Evolutionary conservation across 2,113 vertebrate genomes (phyloP).

Genomic region (Antechinus flavipes): DNA sequence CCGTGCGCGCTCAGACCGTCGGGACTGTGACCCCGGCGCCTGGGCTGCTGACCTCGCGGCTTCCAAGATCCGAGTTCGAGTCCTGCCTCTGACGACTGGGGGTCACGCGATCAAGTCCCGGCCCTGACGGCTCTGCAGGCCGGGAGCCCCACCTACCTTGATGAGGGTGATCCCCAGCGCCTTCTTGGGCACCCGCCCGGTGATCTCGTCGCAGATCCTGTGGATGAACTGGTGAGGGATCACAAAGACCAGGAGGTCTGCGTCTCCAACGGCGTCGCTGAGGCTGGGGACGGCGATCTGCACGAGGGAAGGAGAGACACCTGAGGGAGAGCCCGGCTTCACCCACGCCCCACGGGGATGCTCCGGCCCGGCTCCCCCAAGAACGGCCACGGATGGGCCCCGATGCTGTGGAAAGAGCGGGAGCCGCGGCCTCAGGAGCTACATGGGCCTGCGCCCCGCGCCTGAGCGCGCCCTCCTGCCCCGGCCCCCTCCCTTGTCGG

Average conservation of each 20-base stretch:
- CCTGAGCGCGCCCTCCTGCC: too few species aligned
- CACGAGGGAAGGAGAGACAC: neutral
- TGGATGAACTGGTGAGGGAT: conserved; percentile 96
- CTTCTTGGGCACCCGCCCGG: conserved; percentile 86
- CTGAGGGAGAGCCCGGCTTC: rapidly evolving
- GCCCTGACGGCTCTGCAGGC: neutral
- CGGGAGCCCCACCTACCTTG: conserved; percentile 85
- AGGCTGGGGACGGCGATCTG: conserved; percentile 91
- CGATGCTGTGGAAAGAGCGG: neutral
- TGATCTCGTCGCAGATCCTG: conserved; percentile 91
- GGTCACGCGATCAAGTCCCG: too few species aligned
- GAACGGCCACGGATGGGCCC: neutral
- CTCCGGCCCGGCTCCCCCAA: neutral
- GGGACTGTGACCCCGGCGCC: too few species aligned
- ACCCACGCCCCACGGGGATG: neutral
- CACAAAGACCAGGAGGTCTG: conserved; percentile 94
- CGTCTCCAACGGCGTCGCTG: conserved; percentile 89
- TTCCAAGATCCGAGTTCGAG: neutral
- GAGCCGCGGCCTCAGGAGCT: too few species aligned
- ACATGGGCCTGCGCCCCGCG: too few species aligned
- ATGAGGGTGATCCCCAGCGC: conserved; percentile 94
- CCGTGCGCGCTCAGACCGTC: too few species aligned
- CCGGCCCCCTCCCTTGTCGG: too few species aligned
- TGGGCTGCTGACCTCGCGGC: too few species aligned
- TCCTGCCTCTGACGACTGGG: too few species aligned